Evolutionary conservation across 2,888 invertebrate genomes (phyloP).

Genomic region (Helobdella robusta): DNA sequence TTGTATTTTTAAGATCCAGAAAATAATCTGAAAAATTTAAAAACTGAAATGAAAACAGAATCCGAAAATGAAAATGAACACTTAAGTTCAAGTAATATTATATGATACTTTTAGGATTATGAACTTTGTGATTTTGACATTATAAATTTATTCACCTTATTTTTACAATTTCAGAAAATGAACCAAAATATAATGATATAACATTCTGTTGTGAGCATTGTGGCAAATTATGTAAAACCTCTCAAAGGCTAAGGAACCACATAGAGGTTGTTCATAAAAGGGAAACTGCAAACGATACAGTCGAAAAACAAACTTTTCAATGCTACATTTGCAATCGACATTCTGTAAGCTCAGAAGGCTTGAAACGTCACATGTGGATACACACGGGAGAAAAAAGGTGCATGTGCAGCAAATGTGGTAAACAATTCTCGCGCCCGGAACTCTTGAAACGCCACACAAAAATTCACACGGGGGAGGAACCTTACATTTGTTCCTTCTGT

Average conservation of each 20-base stretch:
- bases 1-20: background rate
- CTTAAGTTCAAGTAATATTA: slow-evolving; percentile 7
- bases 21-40: background rate
- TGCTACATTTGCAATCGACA: slow-evolving; percentile 21
- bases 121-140: background rate
- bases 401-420: slow-evolving; percentile 21
- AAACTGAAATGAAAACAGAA: slow-evolving; percentile 1
- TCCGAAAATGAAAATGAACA: slow-evolving; percentile 9
- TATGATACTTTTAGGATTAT: background rate
- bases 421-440: slow-evolving; percentile 22
- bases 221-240: slow-evolving; percentile 23
- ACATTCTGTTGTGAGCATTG: slow-evolving; percentile 23
- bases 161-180: background rate
- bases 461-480: slow-evolving; percentile 23
- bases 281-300: background rate
- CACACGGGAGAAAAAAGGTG: slow-evolving; percentile 24
- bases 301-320: slow-evolving; percentile 16
- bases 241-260: slow-evolving; percentile 20
- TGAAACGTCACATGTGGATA: slow-evolving; percentile 25
- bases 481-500: slow-evolving; percentile 17
- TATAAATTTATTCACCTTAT: background rate
- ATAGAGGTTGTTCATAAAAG: slow-evolving; percentile 19
- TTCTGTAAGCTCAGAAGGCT: slow-evolving; percentile 18
- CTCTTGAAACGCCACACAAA: slow-evolving; percentile 20
- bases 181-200: slow-evolving; percentile 8